Evolutionary conservation across 37 sponge, comb jelly and placozoan genomes (phyloP), one percentile per base, ranked within the genome.

Genomic region (Lycopodina hypogea): DNA sequence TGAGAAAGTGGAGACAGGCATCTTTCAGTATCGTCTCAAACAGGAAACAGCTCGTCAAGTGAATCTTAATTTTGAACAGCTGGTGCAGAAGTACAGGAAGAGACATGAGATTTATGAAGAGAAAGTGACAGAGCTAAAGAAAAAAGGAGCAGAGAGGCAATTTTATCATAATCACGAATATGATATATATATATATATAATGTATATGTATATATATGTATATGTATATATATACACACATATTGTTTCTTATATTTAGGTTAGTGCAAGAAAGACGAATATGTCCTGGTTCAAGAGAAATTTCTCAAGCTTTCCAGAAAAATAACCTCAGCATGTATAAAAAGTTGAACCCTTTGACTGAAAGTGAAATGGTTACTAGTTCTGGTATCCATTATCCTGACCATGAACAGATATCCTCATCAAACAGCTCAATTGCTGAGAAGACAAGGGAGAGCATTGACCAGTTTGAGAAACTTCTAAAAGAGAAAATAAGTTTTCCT

Each of bases 31-130:
- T 87, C 53, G 82, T 30, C 68, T 96, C 72, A 81, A 86, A 62
- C 91, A 90, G 33, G 90, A 90, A 77, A 90, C 90, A 15, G 87
- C 90, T 2, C 80, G 93, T 1, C 97, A 96, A 62, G 81, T 87
- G 9, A 87, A 96, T 69, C 81, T 96, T 62, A 88, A 92, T 65
- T 93, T 96, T 72, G 84, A 90, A 37, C 84, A 73, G 18, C 86
- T 96, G 61, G 78, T 93, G 17, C 72, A 82, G 23, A 87, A 74
- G 71, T 92, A 87, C 71, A 74, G 90, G 63, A 77, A 88, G 60
- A 66, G 78, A 42, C 88, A 83, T 36, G 58, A 45, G 51, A 24
- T 42, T 18, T 28, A 71, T 23, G 88, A 77, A 55, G 72, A 70
- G 56, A 42, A 35, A 33, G 21, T 81, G 41, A 35, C 41, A 1